Base-by-base conservation (phyloP, 92 coral and sea anemone genomes). In the Epizoanthus illoricatus region DNA sequence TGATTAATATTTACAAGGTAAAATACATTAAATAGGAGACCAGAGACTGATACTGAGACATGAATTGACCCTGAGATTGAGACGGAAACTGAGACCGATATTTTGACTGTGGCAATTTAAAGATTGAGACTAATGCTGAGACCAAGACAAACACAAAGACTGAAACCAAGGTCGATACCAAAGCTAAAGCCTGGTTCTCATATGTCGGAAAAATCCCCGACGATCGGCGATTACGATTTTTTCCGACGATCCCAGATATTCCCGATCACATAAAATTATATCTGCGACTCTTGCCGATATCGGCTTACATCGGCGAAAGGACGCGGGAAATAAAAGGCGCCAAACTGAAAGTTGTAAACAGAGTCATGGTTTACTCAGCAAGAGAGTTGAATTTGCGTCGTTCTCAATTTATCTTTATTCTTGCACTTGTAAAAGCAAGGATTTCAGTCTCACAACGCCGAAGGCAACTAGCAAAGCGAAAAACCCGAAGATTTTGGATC, bases 391-490 rank as follows among this genome's bases (percentile, higher is more conserved):
- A 20, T 43, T 64, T 73, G 67, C 81, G 66, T 73, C 81, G 73
- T 45, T 84, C 81, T 63, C 86, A 73, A 49, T 84, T 19, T 15
- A 73, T 84, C 36, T 84, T 60, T 84, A n/a, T 74, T 47, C 86
- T 84, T 49, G 86, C 86, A 49, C 86, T 84, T 64, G 81, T 84
- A 5, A 84, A 84, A 7, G 86, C 63, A 67, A 67, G 75, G 66
- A 66, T 84, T 84, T 62, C 81, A 60, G 13, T 73, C 16, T 24
- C 66, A 7, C 47, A 84, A 63, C 6, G 66, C 15, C 74, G 74
- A 65, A 75, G 24, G 69, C 59, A 67, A 16, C 70, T 52, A 40
- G 18, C 69, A 15, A 88, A 88, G n/a, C n/a, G n/a, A n/a, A n/a
- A n/a, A n/a, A n/a, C n/a, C n/a, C n/a, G n/a, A n/a, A n/a, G n/a